Percentiles rank a stretch among this genome's conserved stretches.
Conservation (phyloP, 2,797 vertebrate species). For the Sebastes variabilis region DNA sequence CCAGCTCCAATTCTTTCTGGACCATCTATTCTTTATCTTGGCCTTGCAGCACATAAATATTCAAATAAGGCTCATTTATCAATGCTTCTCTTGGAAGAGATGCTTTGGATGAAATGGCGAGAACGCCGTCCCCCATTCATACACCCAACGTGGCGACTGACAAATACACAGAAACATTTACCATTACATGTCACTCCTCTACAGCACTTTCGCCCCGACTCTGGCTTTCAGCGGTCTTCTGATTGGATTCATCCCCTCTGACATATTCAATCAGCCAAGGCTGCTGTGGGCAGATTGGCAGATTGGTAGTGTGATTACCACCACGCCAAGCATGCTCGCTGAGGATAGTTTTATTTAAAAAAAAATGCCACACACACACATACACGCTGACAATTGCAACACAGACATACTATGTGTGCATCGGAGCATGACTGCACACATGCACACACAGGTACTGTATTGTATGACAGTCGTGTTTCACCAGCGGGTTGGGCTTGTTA, state of each 20-base stretch:
- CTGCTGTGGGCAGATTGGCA: constrained; percentile 74
- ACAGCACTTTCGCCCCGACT: constrained; percentile 43
- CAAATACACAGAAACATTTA: constrained; percentile 65
- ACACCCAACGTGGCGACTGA: constrained; percentile 50
- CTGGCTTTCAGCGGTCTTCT: constrained; percentile 66
- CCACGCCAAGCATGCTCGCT: constrained; percentile 59
- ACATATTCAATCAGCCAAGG: constrained; percentile 77
- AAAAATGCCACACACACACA: constrained; percentile 11
- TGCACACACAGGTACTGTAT: constrained; percentile 13
- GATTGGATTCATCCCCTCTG: constrained; percentile 76
- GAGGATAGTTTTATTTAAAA: constrained; percentile 47
- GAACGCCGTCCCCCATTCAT: constrained; percentile 38
- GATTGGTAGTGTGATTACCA: constrained; percentile 75
- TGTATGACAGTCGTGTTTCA: constrained; percentile 15
- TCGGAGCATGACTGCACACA: constrained; percentile 16
- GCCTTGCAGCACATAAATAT: constrained; percentile 79
- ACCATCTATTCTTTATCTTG: constrained; percentile 88
- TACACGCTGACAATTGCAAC: constrained; percentile 23
- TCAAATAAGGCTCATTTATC: constrained; percentile 81
- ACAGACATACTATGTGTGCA: not conserved
- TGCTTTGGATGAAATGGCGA: constrained; percentile 68
- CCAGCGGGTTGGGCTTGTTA: constrained; percentile 6
- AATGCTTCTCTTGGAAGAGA: constrained; percentile 70
- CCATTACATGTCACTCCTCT: constrained; percentile 37
- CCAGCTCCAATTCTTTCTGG: constrained; percentile 85